Conservation (phyloP, 2,888 invertebrate species). For the Dugesia japonica region DNA sequence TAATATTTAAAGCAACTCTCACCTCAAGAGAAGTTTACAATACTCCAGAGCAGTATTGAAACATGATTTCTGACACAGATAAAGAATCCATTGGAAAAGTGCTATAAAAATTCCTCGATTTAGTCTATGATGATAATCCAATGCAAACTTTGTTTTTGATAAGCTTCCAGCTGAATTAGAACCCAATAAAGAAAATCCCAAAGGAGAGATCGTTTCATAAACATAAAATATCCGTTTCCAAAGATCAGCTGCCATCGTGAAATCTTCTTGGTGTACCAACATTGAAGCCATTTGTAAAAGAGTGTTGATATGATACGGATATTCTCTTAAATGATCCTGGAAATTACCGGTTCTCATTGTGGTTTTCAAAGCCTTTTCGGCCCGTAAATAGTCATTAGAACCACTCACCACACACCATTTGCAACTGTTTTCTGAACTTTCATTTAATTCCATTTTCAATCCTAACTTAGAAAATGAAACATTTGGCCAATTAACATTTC, state of each 20-base stretch:
- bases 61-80: neutral
- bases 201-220: neutral
- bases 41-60: conserved; percentile 7
- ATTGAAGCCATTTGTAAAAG: neutral
- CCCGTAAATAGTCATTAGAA: neutral
- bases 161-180: neutral
- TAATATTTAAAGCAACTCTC: neutral
- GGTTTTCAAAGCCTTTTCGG: neutral
- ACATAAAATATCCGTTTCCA: neutral
- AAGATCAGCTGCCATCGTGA: neutral
- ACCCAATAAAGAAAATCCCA: neutral
- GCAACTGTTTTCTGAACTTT: neutral
- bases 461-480: neutral
- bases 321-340: neutral
- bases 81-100: neutral
- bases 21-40: neutral
- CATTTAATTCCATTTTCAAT: neutral
- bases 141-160: neutral
- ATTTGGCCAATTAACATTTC: neutral
- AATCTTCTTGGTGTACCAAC: neutral
- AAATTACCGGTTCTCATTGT: neutral
- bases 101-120: neutral
- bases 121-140: neutral
- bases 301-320: neutral
- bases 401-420: neutral